Evolutionary conservation across 2,888 invertebrate genomes (phyloP).

Genomic region (Orchestes rusci): DNA sequence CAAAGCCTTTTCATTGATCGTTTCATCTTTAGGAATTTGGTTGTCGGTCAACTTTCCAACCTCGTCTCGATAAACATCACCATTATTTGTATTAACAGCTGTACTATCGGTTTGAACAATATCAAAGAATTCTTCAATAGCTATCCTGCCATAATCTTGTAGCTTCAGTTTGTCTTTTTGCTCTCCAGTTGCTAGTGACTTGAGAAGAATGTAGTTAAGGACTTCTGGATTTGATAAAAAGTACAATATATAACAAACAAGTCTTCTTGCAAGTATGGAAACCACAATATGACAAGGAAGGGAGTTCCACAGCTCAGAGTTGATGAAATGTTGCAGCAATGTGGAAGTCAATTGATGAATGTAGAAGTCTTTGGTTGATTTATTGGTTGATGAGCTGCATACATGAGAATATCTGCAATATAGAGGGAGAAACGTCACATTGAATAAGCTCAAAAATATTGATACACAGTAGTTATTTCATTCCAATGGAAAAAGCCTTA

Average conservation of each 20-base stretch:
- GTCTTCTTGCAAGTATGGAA: constrained; percentile 53
- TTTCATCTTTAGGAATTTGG: too few relatives aligned
- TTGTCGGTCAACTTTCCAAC: too few relatives aligned
- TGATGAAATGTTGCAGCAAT: constrained; percentile 55
- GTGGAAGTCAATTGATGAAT: constrained; percentile 51
- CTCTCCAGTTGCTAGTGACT: constrained; percentile 26
- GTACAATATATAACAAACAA: constrained; percentile 47
- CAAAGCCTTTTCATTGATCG: constrained; percentile 2
- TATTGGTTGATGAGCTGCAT: constrained; percentile 43
- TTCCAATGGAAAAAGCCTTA: too few relatives aligned
- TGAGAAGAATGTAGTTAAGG: constrained; percentile 41
- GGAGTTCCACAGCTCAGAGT: constrained; percentile 62
- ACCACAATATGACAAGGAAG: constrained; percentile 57
- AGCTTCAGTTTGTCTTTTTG: constrained; percentile 31
- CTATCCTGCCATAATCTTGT: constrained; percentile 30
- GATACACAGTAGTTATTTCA: too few relatives aligned
- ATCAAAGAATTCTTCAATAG: constrained; percentile 26
- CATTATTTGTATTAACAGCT: constrained; percentile 1
- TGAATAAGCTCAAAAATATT: neutral
- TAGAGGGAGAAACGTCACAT: neutral
- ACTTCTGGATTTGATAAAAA: constrained; percentile 49
- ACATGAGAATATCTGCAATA: constrained; percentile 38
- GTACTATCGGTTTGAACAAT: constrained; percentile 18
- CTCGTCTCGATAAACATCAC: neutral
- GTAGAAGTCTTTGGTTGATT: constrained; percentile 51